Percentiles rank a stretch among this genome's conserved stretches.
phyloP scores from a whole-genome alignment of 2,113 vertebrate genomes.

The Hippocampus zosterae region DNA sequence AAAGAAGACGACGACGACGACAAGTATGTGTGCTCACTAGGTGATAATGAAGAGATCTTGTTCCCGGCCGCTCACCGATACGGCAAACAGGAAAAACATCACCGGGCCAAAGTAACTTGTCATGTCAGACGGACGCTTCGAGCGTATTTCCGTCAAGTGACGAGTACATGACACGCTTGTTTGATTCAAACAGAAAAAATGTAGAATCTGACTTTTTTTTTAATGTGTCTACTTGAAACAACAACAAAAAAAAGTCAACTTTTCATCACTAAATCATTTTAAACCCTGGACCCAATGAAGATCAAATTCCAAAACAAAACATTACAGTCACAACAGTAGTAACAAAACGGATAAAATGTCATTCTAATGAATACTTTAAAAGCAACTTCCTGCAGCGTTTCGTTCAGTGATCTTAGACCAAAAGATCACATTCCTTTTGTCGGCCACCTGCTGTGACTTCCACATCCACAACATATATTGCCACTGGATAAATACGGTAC shows the following conservation, averaged over 20 bases:
- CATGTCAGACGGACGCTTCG: slow-evolving; percentile 44
- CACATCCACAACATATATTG: too few species aligned
- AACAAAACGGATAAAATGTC: too few species aligned
- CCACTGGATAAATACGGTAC: too few species aligned
- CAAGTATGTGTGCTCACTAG: slow-evolving; percentile 52
- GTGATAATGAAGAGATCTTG: slow-evolving; percentile 65
- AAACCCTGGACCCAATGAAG: too few species aligned
- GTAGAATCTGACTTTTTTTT: not conserved
- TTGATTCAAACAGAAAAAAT: not conserved
- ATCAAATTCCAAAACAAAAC: too few species aligned
- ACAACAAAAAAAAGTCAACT: not conserved
- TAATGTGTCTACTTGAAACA: not conserved
- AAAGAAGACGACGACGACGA: slow-evolving; percentile 28
- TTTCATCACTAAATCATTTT: not conserved
- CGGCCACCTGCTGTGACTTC: too few species aligned
- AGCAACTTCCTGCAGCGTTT: too few species aligned
- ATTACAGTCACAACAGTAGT: too few species aligned
- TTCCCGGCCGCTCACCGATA: slow-evolving; percentile 59
- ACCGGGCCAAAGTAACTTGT: slow-evolving; percentile 52
- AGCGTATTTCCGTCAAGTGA: slow-evolving; percentile 28
- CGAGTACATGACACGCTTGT: not conserved
- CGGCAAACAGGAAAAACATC: slow-evolving; percentile 62
- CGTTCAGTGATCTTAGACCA: too few species aligned
- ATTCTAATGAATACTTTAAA: too few species aligned
- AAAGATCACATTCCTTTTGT: too few species aligned